Evolutionary conservation across 2,113 vertebrate species (phyloP).

Genomic region (Aegypius monachus): DNA sequence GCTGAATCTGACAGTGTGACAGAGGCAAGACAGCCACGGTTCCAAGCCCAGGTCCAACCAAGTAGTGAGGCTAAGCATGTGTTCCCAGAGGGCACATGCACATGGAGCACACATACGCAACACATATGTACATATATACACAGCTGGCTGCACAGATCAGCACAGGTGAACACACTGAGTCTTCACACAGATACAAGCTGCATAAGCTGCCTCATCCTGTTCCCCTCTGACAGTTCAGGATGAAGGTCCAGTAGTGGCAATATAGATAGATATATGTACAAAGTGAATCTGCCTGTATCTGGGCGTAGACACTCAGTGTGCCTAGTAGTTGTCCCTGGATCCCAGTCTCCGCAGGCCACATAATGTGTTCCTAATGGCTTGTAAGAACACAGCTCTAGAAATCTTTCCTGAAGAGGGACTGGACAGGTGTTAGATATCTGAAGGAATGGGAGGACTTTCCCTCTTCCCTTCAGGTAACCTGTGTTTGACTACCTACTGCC

Average conservation of each 20-base stretch:
- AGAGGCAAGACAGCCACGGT: neutral
- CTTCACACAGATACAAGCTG: rapidly evolving
- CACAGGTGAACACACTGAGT: neutral
- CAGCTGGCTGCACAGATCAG: neutral
- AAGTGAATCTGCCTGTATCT: neutral
- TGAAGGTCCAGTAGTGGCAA: neutral
- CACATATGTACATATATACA: neutral
- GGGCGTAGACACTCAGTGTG: rapidly evolving
- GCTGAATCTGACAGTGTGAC: neutral
- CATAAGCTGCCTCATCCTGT: rapidly evolving
- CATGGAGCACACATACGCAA: neutral
- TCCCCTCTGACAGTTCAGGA: neutral
- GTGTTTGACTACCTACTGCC: neutral
- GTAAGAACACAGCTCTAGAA: neutral
- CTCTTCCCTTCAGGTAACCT: neutral
- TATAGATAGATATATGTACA: rapidly evolving
- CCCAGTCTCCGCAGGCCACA: neutral
- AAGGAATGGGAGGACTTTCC: neutral
- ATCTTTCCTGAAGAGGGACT: neutral
- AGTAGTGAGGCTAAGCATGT: neutral
- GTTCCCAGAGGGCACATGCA: neutral
- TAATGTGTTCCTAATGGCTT: neutral
- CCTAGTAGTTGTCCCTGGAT: neutral
- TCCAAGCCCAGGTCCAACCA: neutral
- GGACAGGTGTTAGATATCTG: neutral